Conservation (phyloP, 2,113 vertebrate genomes). For the Rhinolophus ferrumequinum region DNA sequence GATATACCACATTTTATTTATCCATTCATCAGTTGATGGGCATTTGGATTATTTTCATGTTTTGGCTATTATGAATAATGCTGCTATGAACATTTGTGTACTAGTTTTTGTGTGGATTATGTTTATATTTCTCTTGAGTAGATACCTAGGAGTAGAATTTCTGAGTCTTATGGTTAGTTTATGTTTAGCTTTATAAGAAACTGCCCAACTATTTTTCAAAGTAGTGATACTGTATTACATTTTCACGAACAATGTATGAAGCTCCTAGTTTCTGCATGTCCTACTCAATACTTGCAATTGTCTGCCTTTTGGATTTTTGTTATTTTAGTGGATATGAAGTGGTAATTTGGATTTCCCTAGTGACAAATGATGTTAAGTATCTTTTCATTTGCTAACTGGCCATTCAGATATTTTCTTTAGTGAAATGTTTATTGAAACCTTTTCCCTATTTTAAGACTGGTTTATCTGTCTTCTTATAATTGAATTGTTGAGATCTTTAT, state of each 20-base stretch:
- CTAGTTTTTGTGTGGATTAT: neutral
- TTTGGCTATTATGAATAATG: neutral
- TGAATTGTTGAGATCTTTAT: conserved; percentile 5
- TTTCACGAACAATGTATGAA: neutral
- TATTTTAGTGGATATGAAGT: neutral
- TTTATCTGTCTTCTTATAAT: neutral
- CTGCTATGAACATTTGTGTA: neutral
- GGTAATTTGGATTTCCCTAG: neutral
- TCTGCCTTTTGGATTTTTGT: neutral
- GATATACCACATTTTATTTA: neutral
- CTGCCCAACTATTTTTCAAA: neutral
- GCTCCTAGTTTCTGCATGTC: neutral
- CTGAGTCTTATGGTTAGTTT: neutral
- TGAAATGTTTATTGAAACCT: neutral
- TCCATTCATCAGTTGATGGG: neutral
- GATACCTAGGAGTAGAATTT: neutral
- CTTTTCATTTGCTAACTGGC: neutral
- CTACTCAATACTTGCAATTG: neutral
- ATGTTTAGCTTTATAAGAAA: neutral
- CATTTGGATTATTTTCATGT: neutral
- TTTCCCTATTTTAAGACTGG: neutral
- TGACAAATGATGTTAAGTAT: neutral
- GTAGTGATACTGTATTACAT: neutral
- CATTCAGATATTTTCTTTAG: neutral
- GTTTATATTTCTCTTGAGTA: neutral